Evolutionary conservation across 2,888 invertebrate genomes (phyloP), one percentile per base, ranked within the genome.

Genomic region (Uropetala carovei): DNA sequence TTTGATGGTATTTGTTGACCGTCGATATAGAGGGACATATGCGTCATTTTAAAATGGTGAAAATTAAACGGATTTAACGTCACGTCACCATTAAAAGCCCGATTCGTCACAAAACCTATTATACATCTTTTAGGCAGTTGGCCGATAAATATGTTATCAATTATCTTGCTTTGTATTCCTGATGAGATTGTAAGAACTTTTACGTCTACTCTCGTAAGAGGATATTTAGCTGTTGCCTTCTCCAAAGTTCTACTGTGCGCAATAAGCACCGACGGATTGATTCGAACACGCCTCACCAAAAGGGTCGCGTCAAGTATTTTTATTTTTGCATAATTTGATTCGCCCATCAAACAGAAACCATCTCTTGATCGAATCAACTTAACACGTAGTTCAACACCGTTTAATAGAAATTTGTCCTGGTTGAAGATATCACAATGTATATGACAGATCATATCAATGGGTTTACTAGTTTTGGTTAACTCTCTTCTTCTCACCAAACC

Each of bases 41-140:
- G n/a, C n/a, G n/a, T n/a, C n/a, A n/a, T n/a, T n/a, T n/a, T n/a
- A n/a, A n/a, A n/a, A 58, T 86, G 86, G 14, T 86, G 86, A n/a
- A 86, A 86, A 86, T 86, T 86, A 86, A 86, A 86, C 7, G 86
- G 86, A 56, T 86, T 86, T 86, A 10, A 56, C 10, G 30, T 86
- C 56, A 86, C 22, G n/a, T 86, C 86, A 14, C 86, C 86, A 56
- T 58, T 86, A 56, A 56, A 56, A 22, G 86, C 58, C 14, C 13
- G 14, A 86, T 86, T 86, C 10, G 86, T 22, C 14, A 86, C 86
- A 11, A 86, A 86, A 5, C 86, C 86, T 10, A 86, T 22, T 56
- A 86, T 86, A 56, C 56, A 22, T 5, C 86, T 43, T 56, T 56
- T 57, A 8, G 86, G 86, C 18, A 86, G 22, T 22, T 58, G 86